Base-by-base conservation (phyloP, 2,113 vertebrate genomes). In the Misgurnus mizolepis region DNA sequence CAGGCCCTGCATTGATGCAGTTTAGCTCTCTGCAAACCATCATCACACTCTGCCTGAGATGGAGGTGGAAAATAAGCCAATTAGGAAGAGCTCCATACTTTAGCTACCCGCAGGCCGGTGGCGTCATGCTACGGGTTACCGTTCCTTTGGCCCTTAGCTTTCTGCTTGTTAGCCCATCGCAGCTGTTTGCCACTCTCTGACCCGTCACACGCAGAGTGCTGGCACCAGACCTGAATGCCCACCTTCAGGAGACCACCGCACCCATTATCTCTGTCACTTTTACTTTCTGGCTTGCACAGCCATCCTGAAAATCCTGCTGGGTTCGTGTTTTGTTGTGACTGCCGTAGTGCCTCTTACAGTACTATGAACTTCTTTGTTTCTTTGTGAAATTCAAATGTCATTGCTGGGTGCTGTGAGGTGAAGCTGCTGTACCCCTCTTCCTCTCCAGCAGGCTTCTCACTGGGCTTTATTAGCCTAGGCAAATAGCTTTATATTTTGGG, bases 351-450 rank as follows among this genome's bases (percentile, higher is more conserved):
- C 15, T 53, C 27, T 22, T 72, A 65, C 50, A 75, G 71, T 78
- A 18, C 56, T 64, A 74, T 68, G 53, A 9, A 73, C 18, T 27
- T 40, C 64, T 68, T 75, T 74, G 78, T 80, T 64, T 85, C 81
- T 81, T 79, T 78, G 70, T 81, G 50, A 82, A 78, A 69, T 65
- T 17, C 10, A 81, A 83, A 85, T 85, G 84, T 85, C 78, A 78
- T 55, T 10, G 43, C 41, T 41, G 40, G 61, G 74, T 2, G 73
- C 80, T 78, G 84, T 67, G 79, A 67, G 43, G 58, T 43, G 61
- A 61, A 67, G 67, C 68, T 60, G 22, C 62, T 11, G 39, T 27
- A 18, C 58, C 45, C 27, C 14, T 39, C 15, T 53, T 11, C 14
- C 14, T 12, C 83, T 78, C 68, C 49, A 67, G 66, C 80, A 70